A percentile compares a stretch with the other conserved stretches of the same genome.
Evolutionary conservation across 2,797 vertebrate species (phyloP).

Genomic region (Tolypeutes matacus): DNA sequence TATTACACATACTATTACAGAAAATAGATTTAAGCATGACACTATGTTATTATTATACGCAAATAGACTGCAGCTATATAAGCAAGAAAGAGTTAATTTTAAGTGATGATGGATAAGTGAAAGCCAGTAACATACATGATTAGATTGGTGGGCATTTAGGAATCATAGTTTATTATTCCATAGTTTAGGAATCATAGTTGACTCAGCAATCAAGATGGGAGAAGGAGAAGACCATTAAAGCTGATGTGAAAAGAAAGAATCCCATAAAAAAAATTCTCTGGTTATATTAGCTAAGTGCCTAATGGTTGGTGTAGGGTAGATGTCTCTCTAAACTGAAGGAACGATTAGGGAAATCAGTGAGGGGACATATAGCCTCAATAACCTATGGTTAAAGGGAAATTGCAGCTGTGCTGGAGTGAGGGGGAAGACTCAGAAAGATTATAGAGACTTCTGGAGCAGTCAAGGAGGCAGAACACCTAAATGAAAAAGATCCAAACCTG

Average conservation of each 20-base stretch:
- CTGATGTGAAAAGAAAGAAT: neutral
- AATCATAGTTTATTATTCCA: neutral
- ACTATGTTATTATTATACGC: no score
- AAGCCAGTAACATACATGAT: slow-evolving; percentile 1
- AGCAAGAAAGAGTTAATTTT: slow-evolving; percentile 65
- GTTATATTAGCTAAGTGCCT: neutral
- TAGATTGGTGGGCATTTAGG: neutral
- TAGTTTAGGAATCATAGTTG: neutral
- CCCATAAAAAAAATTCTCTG: neutral
- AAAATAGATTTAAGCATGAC: slow-evolving; percentile 41
- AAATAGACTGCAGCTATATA: slow-evolving; percentile 19
- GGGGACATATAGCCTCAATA: neutral
- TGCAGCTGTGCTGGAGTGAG: neutral
- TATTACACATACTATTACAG: slow-evolving; percentile 33
- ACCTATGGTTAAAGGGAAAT: neutral
- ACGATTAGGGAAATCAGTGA: neutral
- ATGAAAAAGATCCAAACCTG: neutral
- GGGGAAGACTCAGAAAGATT: neutral
- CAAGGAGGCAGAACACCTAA: neutral
- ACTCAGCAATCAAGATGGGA: neutral
- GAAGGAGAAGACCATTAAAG: neutral
- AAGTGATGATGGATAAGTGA: slow-evolving; percentile 53
- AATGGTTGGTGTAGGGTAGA: no score
- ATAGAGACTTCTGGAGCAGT: neutral
- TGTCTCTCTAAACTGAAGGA: neutral